Percentiles rank a stretch among this genome's conserved stretches.
Evolutionary conservation across 2,888 invertebrate genomes (phyloP).

Genomic region (Polietes domitor): DNA sequence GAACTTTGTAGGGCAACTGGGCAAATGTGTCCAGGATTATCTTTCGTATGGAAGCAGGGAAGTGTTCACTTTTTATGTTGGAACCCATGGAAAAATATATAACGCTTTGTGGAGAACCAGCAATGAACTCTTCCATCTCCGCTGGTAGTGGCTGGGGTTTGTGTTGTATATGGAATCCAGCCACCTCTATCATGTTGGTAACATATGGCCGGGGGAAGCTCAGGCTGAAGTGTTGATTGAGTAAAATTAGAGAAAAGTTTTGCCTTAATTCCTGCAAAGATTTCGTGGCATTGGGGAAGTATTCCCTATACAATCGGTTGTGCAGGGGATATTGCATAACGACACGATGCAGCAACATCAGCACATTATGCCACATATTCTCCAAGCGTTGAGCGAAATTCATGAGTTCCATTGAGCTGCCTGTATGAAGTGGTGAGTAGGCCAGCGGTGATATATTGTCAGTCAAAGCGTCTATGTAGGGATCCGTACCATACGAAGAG

Average conservation of each 20-base stretch:
- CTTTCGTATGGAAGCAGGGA: slow-evolving; percentile 71
- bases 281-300: slow-evolving; percentile 72
- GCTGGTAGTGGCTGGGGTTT: slow-evolving; percentile 72
- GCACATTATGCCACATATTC: slow-evolving; percentile 71
- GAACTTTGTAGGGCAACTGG: slow-evolving; percentile 72
- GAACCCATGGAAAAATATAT: slow-evolving; percentile 81
- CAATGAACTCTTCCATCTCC: slow-evolving; percentile 78
- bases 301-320: slow-evolving; percentile 69
- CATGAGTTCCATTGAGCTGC: slow-evolving; percentile 75
- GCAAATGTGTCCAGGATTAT: slow-evolving; percentile 69
- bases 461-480: slow-evolving; percentile 67
- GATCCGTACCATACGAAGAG: slow-evolving; percentile 71
- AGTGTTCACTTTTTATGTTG: slow-evolving; percentile 74
- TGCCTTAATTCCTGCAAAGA: slow-evolving; percentile 68
- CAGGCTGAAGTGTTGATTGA: slow-evolving; percentile 77
- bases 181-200: slow-evolving; percentile 79
- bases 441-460: slow-evolving; percentile 76
- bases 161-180: slow-evolving; percentile 77
- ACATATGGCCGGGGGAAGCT: slow-evolving; percentile 75
- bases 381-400: slow-evolving; percentile 75
- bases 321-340: slow-evolving; percentile 73
- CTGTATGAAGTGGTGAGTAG: slow-evolving; percentile 73
- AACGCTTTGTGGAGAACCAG: slow-evolving; percentile 78
- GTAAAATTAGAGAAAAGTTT: slow-evolving; percentile 73
- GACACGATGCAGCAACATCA: slow-evolving; percentile 67